These are phyloP conservation scores for Eleginops maclovinus DNA, from an alignment of 2,113 vertebrate genomes.

Conservation along the genomic window DNA sequence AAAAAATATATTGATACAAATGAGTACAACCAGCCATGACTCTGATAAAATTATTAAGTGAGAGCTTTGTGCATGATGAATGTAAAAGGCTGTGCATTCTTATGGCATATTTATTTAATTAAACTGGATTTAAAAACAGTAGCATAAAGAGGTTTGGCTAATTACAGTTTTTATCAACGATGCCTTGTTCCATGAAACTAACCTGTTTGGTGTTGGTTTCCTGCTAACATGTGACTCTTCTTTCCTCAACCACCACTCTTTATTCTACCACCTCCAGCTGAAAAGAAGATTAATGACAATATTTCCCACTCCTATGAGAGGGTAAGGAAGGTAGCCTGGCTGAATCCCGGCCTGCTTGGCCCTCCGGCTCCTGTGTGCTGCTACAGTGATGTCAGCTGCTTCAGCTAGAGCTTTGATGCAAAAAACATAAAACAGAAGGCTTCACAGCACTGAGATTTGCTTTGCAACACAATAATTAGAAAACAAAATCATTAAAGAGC, in stretches of 20 bases:
- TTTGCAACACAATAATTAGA: conserved; percentile 13
- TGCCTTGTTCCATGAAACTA: conserved; percentile 75
- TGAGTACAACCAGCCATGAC: conserved; percentile 10
- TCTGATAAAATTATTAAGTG: conserved; percentile 8
- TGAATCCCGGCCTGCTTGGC: conserved; percentile 65
- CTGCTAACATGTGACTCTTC: conserved; percentile 80
- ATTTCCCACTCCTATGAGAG: conserved; percentile 79
- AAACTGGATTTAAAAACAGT: conserved; percentile 11
- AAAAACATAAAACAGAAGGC: conserved; percentile 25
- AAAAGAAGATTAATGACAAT: conserved; percentile 84
- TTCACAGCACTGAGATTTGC: conserved; percentile 34
- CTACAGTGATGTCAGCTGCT: conserved; percentile 78
- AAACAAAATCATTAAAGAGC: neutral
- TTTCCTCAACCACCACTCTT: conserved; percentile 76
- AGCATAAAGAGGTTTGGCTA: conserved; percentile 79
- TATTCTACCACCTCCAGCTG: conserved; percentile 79
- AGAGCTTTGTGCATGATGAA: conserved; percentile 56
- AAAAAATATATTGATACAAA: conserved; percentile 48
- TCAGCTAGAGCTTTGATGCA: conserved; percentile 71
- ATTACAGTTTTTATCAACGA: conserved; percentile 42
- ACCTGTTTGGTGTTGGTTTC: conserved; percentile 77
- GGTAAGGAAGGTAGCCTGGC: conserved; percentile 83
- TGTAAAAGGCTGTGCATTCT: conserved; percentile 42
- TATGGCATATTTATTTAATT: conserved; percentile 2
- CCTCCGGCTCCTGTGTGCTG: conserved; percentile 75